Conservation (phyloP, 2,888 invertebrate genomes). For the Spatulosminthurus flaviceps region DNA sequence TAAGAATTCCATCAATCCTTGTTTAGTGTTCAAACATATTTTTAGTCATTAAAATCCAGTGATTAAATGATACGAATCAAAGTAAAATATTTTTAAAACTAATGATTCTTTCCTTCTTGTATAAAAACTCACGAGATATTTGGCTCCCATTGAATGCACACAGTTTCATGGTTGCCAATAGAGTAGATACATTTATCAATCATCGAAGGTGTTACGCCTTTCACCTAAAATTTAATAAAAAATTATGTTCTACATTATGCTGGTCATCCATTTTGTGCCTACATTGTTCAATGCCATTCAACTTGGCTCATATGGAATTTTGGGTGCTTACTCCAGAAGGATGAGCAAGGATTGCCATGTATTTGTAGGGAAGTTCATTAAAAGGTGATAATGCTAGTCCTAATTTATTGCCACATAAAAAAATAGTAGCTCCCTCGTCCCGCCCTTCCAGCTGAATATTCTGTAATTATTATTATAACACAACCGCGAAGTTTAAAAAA, state of each 20-base stretch:
- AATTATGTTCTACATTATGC: too few species aligned
- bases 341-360: constrained; percentile 60
- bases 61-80: too few species aligned
- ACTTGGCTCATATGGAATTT: not conserved
- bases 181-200: constrained; percentile 56
- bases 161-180: constrained; percentile 54
- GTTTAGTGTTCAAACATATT: too few species aligned
- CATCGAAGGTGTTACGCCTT: constrained; percentile 1
- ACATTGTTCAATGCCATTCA: too few species aligned
- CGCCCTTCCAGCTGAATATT: constrained; percentile 9
- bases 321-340: constrained; percentile 46
- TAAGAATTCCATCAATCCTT: too few species aligned
- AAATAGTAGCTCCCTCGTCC: constrained; percentile 54
- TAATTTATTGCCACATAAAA: constrained; percentile 55
- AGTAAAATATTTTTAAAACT: too few species aligned
- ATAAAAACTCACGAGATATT: constrained; percentile 33
- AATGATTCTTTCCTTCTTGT: too few species aligned
- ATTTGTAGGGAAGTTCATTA: constrained; percentile 61
- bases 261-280: too few species aligned
- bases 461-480: not conserved
- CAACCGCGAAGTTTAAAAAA: too few species aligned
- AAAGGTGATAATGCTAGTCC: constrained; percentile 59
- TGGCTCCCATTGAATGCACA: constrained; percentile 57
- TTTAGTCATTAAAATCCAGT: too few species aligned
- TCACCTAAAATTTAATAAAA: not conserved